Evolutionary conservation across 2,888 invertebrate genomes (phyloP).

Genomic region (Hemaris fuciformis): DNA sequence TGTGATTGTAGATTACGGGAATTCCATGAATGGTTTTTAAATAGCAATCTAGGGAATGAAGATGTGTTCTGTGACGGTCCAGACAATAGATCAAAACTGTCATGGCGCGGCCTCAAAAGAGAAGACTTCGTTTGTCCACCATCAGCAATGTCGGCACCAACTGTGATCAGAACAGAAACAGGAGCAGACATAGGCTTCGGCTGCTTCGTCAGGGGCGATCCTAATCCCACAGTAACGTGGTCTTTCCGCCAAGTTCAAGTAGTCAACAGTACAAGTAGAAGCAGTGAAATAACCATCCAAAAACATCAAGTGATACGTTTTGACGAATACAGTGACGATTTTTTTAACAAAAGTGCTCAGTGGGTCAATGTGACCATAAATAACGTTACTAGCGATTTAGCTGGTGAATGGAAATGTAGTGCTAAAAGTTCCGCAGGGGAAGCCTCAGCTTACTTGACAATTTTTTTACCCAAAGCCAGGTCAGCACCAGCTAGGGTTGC

Average conservation of each 20-base stretch:
- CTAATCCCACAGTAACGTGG: slow-evolving; percentile 90
- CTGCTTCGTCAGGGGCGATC: slow-evolving; percentile 90
- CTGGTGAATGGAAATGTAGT: slow-evolving; percentile 92
- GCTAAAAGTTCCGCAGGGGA: slow-evolving; percentile 86
- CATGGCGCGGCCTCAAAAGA: slow-evolving; percentile 88
- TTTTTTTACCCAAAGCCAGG: slow-evolving; percentile 78
- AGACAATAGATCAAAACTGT: slow-evolving; percentile 81
- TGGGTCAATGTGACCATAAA: slow-evolving; percentile 92
- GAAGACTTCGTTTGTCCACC: slow-evolving; percentile 92
- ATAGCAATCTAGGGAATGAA: slow-evolving; percentile 88
- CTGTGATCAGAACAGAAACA: slow-evolving; percentile 85
- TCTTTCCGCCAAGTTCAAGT: slow-evolving; percentile 84
- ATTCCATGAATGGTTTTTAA: slow-evolving; percentile 91
- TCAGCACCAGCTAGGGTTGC: slow-evolving; percentile 89
- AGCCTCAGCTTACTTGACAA: slow-evolving; percentile 82
- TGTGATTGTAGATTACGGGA: slow-evolving; percentile 93
- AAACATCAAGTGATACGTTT: slow-evolving; percentile 54
- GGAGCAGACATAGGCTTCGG: slow-evolving; percentile 92
- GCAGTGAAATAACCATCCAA: slow-evolving; percentile 59
- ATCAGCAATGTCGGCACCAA: slow-evolving; percentile 81
- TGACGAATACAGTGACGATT: slow-evolving; percentile 65
- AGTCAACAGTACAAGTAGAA: slow-evolving; percentile 53
- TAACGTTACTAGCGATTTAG: slow-evolving; percentile 90
- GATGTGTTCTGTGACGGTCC: slow-evolving; percentile 88
- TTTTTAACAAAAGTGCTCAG: slow-evolving; percentile 74